Percentiles rank a stretch among this genome's conserved stretches.
Conservation (phyloP, 2,888 invertebrate genomes). For the Dryobotodes eremita region DNA sequence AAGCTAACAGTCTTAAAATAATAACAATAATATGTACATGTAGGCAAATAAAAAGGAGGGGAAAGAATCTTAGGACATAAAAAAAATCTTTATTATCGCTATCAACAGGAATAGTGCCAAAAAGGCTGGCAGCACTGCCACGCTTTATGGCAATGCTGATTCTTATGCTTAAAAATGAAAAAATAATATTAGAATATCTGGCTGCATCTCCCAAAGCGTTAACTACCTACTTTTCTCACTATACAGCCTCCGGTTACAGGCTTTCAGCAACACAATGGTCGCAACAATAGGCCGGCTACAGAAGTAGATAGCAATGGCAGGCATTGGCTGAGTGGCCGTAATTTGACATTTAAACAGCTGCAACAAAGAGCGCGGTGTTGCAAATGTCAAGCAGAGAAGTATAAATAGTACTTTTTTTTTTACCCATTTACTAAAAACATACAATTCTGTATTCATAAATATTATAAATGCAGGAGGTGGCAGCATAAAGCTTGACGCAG, state of each 20-base stretch:
- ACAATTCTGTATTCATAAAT: no score
- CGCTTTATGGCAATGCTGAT: neutral
- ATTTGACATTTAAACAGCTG: slow-evolving; percentile 5
- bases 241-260: slow-evolving; percentile 21
- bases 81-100: neutral
- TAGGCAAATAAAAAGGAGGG: neutral
- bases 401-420: no score
- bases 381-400: neutral
- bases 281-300: slow-evolving; percentile 49
- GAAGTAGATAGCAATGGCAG: slow-evolving; percentile 49
- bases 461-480: no score
- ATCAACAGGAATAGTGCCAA: neutral
- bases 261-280: slow-evolving; percentile 50
- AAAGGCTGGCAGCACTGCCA: neutral
- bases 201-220: neutral
- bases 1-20: no score
- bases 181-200: neutral
- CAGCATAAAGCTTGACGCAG: no score
- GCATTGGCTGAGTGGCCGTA: slow-evolving; percentile 33
- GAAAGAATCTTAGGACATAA: no score
- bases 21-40: no score
- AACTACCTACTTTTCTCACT: slow-evolving; percentile 2
- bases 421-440: no score
- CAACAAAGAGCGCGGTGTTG: slow-evolving; percentile 22
- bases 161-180: neutral